Evolutionary conservation across 2,797 vertebrate species (phyloP).

Genomic region (Alosa sapidissima): DNA sequence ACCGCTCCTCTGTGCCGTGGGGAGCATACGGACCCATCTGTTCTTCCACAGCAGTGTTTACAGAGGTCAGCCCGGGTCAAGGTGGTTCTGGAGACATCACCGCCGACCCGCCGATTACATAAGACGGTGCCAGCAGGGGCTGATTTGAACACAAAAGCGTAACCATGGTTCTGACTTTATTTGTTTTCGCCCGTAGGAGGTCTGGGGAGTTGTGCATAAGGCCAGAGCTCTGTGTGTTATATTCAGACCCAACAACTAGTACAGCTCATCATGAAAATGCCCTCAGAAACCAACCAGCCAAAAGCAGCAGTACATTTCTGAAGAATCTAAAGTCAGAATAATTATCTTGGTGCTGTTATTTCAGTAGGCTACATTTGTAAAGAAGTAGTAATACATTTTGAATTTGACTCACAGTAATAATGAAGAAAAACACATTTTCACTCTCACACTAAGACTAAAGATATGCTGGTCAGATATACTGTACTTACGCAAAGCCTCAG

Average conservation of each 20-base stretch:
- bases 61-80: conserved; percentile 38
- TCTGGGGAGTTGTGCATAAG: neutral
- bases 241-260: neutral
- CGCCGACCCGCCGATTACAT: neutral
- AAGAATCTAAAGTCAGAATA: neutral
- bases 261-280: neutral
- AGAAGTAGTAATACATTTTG: too few relatives aligned
- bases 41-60: conserved; percentile 32
- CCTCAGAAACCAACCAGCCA: neutral
- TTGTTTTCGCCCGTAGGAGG: neutral
- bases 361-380: neutral
- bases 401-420: too few relatives aligned
- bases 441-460: neutral
- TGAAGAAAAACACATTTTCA: too few relatives aligned
- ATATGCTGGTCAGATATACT: neutral
- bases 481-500: neutral
- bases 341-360: neutral
- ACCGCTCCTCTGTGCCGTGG: neutral
- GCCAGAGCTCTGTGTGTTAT: neutral
- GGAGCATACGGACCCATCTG: conserved; percentile 24
- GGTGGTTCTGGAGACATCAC: neutral
- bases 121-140: neutral
- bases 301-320: neutral
- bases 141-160: neutral
- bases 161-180: neutral